Evolutionary conservation across 1,140 invertebrate genomes (phyloP).

Genomic region (Samia ricini): DNA sequence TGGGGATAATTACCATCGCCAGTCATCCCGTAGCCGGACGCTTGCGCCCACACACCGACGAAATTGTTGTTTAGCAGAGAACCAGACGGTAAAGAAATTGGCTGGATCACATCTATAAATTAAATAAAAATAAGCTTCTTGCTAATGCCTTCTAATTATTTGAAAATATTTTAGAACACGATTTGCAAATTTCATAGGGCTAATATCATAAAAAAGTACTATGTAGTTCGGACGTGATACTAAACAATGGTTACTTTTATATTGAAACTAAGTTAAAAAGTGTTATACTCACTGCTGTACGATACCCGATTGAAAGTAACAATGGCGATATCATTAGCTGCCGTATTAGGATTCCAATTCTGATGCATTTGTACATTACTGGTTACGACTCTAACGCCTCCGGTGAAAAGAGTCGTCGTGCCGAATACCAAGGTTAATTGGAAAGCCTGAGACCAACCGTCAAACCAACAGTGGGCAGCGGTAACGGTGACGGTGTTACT

Average conservation of each 20-base stretch:
- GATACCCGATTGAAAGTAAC: slow-evolving; percentile 56
- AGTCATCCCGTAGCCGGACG: slow-evolving; percentile 39
- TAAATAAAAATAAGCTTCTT: no score
- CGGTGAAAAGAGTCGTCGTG: slow-evolving; percentile 50
- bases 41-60: slow-evolving; percentile 22
- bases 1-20: slow-evolving; percentile 34
- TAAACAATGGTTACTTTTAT: no score
- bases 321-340: slow-evolving; percentile 75
- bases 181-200: no score
- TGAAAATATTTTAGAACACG: no score
- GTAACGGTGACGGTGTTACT: no score
- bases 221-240: no score
- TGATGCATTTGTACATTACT: slow-evolving; percentile 58
- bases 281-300: slow-evolving; percentile 52
- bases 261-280: no score
- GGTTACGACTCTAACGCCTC: slow-evolving; percentile 49
- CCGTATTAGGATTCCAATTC: slow-evolving; percentile 58
- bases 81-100: slow-evolving; percentile 35
- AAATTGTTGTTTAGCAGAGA: slow-evolving; percentile 25
- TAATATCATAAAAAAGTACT: no score
- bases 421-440: no score
- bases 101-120: slow-evolving; percentile 41
- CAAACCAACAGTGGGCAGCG: no score
- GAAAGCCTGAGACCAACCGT: no score
- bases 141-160: no score